Base-by-base conservation (phyloP, 2,797 vertebrate species). In the Florisuga fusca region DNA sequence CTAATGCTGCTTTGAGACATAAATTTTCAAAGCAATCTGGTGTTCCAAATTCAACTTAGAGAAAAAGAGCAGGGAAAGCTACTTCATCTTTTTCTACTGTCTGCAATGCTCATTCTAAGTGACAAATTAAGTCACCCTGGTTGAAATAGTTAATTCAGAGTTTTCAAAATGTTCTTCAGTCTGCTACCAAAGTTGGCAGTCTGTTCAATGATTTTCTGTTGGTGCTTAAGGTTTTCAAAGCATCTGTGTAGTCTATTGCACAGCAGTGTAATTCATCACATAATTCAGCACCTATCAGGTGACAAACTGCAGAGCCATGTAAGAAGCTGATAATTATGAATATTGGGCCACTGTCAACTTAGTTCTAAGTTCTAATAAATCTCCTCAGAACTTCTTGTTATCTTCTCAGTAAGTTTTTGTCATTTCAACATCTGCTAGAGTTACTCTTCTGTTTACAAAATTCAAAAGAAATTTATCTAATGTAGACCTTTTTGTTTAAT, bases 191-290 rank as follows among this genome's bases (percentile, higher is more conserved):
- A 53, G 15, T 20, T 51, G 10, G 12, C 29, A 48, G 7, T 29
- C 23, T 74, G 10, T 67, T 90, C 34, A 71, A 23, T 33, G n/a
- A 38, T 62, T 69, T 86, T 27, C 6, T 59, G 23, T 55, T 71
- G 23, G 8, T 34, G 15, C 7, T 17, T 84, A 59, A 75, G 12
- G 26, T 89, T 87, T 84, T 72, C 51, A 61, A 54, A 48, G 20
- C 27, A 85, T 62, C 26, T 8, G 1, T 45, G 34, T 31, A 53
- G 7, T 75, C 73, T 50, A 23, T 76, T 69, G 43, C n/a, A 36
- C 3, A 3, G 3, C 25, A 33, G 4, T 15, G 3, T 54, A 43
- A 74, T 72, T 45, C 4, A 46, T 33, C 34, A 67, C 0, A 1
- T 41, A 69, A 67, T 59, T 81, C 68, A 78, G 26, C 19, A 78